phyloP scores from a whole-genome alignment of 1,140 invertebrate species.

The Chlorops oryzae region DNA sequence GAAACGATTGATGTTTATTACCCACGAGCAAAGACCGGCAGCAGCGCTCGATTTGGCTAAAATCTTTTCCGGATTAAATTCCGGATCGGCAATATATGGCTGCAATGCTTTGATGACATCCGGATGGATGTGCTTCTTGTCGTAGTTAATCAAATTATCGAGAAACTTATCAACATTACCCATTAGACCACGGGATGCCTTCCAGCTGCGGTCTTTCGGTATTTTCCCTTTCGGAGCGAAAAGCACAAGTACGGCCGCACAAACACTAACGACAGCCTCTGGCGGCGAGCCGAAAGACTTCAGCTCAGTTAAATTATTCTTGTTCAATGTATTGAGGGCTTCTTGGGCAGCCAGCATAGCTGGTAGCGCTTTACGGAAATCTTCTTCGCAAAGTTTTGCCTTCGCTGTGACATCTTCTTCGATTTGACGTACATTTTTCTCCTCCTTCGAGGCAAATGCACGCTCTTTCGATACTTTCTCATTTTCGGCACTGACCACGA shows the following conservation, averaged over 20 bases:
- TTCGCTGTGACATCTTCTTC: slow-evolving; percentile 81
- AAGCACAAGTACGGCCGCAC: slow-evolving; percentile 79
- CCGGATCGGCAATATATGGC: slow-evolving; percentile 56
- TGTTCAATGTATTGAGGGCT: slow-evolving; percentile 88
- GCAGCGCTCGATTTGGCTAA: slow-evolving; percentile 79
- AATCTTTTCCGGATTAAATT: slow-evolving; percentile 84
- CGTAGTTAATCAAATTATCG: slow-evolving; percentile 76
- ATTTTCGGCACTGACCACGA: slow-evolving; percentile 83
- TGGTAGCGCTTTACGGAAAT: slow-evolving; percentile 85
- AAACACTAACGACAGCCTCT: slow-evolving; percentile 76
- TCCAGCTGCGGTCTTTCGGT: slow-evolving; percentile 91
- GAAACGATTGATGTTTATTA: slow-evolving; percentile 87
- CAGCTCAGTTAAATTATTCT: slow-evolving; percentile 88
- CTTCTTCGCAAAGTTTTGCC: slow-evolving; percentile 79
- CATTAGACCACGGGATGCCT: slow-evolving; percentile 83
- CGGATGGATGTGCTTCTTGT: slow-evolving; percentile 90
- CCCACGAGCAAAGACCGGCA: slow-evolving; percentile 88
- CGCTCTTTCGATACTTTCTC: slow-evolving; percentile 85
- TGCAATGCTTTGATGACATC: slow-evolving; percentile 70
- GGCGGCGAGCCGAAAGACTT: slow-evolving; percentile 86
- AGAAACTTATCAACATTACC: slow-evolving; percentile 77
- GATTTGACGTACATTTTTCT: slow-evolving; percentile 82
- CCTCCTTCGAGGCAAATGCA: slow-evolving; percentile 72
- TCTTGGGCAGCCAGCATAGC: slow-evolving; percentile 81
- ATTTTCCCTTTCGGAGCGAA: slow-evolving; percentile 81